phyloP scores from a whole-genome alignment of 2,888 invertebrate species.

The Eudasyphora cyanicolor region DNA sequence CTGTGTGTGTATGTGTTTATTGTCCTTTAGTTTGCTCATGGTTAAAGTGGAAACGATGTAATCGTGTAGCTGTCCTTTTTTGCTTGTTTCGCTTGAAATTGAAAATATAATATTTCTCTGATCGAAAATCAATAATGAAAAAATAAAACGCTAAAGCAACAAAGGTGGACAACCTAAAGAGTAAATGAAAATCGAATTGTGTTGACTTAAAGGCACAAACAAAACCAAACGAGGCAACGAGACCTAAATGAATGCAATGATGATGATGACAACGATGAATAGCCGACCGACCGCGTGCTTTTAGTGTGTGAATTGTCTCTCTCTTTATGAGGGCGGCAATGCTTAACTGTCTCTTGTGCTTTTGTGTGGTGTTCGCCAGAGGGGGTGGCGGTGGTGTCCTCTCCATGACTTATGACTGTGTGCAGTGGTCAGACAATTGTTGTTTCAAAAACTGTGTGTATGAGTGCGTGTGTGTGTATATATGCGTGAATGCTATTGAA shows the following conservation, averaged over 20 bases:
- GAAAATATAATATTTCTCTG: slow-evolving; percentile 51
- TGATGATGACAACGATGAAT: slow-evolving; percentile 6
- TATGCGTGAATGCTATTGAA: not conserved
- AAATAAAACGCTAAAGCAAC: slow-evolving; percentile 1
- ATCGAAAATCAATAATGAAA: slow-evolving; percentile 60
- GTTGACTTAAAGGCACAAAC: slow-evolving; percentile 36
- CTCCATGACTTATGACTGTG: not conserved
- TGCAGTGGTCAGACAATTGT: not conserved
- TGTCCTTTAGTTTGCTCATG: not conserved
- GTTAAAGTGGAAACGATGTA: slow-evolving; percentile 41
- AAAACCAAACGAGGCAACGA: not conserved
- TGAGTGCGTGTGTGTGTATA: not conserved
- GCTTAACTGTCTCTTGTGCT: not conserved
- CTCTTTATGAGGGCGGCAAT: no score
- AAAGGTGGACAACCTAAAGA: not conserved
- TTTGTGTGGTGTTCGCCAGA: not conserved
- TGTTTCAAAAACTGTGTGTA: not conserved
- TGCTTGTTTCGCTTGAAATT: slow-evolving; percentile 31
- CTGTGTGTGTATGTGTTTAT: not conserved
- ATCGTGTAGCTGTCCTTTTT: not conserved
- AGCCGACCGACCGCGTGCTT: not conserved
- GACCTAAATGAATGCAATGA: not conserved
- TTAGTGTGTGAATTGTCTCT: not conserved
- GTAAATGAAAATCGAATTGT: slow-evolving; percentile 29
- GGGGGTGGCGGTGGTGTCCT: not conserved